These are phyloP conservation scores for Cranoglanis bouderius DNA, from an alignment of 2,113 vertebrate genomes.

Conservation along the genomic window DNA sequence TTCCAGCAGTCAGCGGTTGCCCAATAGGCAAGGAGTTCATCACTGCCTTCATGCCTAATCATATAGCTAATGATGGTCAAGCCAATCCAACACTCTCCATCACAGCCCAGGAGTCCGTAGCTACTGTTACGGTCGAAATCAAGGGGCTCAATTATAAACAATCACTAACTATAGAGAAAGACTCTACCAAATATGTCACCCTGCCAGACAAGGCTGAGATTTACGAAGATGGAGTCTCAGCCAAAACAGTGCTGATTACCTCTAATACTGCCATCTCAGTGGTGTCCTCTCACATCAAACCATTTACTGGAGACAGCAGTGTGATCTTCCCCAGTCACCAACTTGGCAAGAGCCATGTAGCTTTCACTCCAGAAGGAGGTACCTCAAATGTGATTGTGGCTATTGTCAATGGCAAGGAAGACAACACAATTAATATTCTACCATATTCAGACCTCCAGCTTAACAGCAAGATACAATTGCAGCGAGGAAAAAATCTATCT, in stretches of 20 bases:
- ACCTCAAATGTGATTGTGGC: conserved; percentile 13
- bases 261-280: conserved; percentile 53
- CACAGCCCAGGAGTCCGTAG: conserved; percentile 43
- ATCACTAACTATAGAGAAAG: conserved; percentile 12
- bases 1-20: conserved; percentile 48
- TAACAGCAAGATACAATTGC: neutral
- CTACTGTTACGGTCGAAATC: conserved; percentile 49
- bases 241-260: conserved; percentile 46
- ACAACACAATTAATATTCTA: conserved; percentile 48
- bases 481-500: neutral
- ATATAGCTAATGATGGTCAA: neutral
- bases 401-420: conserved; percentile 56
- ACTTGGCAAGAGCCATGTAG: conserved; percentile 52
- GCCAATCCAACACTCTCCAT: conserved; percentile 45
- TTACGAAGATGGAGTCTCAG: neutral
- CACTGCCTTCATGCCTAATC: conserved; percentile 58
- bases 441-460: conserved; percentile 17
- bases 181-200: conserved; percentile 36
- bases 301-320: conserved; percentile 43
- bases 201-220: conserved; percentile 44
- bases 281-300: conserved; percentile 51
- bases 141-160: conserved; percentile 20
- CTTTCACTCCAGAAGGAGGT: conserved; percentile 50
- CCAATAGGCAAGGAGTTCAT: conserved; percentile 57
- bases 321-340: conserved; percentile 51